These are phyloP conservation scores for Saxicola maurus DNA, from an alignment of 2,797 vertebrate species.

Conservation along the genomic window DNA sequence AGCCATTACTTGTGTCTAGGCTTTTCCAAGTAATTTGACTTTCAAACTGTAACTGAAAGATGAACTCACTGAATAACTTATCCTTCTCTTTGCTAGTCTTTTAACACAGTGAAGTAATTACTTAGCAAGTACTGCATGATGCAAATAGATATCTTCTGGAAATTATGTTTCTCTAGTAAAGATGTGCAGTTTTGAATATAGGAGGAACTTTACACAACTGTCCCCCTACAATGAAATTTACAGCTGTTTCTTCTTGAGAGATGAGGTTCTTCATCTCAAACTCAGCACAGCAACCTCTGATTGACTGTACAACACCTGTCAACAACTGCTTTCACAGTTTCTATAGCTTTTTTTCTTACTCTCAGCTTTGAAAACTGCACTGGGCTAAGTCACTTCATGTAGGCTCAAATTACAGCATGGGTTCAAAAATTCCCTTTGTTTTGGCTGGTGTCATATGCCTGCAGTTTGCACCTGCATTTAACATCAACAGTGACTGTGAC, in stretches of 20 bases:
- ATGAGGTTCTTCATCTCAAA: rapidly evolving
- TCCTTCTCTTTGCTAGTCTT: neutral
- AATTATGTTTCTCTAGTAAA: neutral
- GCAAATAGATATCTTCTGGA: neutral
- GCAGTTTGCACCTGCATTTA: neutral
- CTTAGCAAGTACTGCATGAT: neutral
- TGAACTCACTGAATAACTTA: neutral
- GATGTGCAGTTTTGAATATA: neutral
- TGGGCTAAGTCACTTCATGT: neutral
- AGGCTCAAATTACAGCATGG: neutral
- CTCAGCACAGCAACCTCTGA: neutral
- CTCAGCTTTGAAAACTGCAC: neutral
- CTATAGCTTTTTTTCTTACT: neutral
- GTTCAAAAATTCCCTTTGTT: neutral
- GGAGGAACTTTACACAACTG: neutral
- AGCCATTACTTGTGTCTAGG: neutral
- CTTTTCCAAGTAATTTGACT: neutral
- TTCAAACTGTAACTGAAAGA: neutral
- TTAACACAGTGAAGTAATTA: neutral
- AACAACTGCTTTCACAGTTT: neutral
- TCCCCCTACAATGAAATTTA: neutral
- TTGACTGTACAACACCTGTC: neutral
- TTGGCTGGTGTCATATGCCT: neutral
- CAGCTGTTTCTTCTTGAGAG: neutral
- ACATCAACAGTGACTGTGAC: neutral